Base-by-base conservation (phyloP, 2,888 invertebrate species). In the Fabriciana adippe region DNA sequence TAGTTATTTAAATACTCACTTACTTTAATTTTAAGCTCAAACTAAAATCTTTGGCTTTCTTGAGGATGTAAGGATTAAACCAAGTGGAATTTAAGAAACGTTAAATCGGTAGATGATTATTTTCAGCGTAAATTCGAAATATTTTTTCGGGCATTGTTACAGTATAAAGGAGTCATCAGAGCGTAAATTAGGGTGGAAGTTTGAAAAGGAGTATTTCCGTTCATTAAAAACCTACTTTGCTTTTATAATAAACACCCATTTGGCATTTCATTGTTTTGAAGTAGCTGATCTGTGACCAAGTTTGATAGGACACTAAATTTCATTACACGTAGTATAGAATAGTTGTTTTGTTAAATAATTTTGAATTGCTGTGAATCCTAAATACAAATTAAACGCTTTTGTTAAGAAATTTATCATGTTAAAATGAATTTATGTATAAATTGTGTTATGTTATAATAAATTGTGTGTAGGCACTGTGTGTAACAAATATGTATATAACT, bases 141-240 rank as follows among this genome's bases (percentile, higher is more conserved):
- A 48, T 59, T 59, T 59, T 55, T 59, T 59, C 48, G n/a, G 13
- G 26, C 26, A 48, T 59, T 59, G 41, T 65, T 48, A 16, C 51
- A 31, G 51, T 35, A 69, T 69, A 69, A 69, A 64, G 26, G 69
- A 64, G 35, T 47, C 67, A 67, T 15, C 59, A 59, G 51, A 67
- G 63, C 67, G 63, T 64, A 59, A 64, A 69, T 64, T 60, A 51
- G 66, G 67, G 57, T 50, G 69, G 59, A 60, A 61, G 47, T 59
- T 59, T 67, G 67, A 57, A 69, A 54, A 57, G 51, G 61, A 61
- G 64, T 62, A 62, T 69, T 69, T 65, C 54, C 57, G 68, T 62
- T 59, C 84, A 83, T 82, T 79, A 78, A 72, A 76, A 79, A 80
- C 80, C 78, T 80, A 67, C 72, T 68, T 67, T 60, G 55, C 55